Evolutionary conservation across 2,113 vertebrate genomes (phyloP).

Genomic region (Hippocampus zosterae): DNA sequence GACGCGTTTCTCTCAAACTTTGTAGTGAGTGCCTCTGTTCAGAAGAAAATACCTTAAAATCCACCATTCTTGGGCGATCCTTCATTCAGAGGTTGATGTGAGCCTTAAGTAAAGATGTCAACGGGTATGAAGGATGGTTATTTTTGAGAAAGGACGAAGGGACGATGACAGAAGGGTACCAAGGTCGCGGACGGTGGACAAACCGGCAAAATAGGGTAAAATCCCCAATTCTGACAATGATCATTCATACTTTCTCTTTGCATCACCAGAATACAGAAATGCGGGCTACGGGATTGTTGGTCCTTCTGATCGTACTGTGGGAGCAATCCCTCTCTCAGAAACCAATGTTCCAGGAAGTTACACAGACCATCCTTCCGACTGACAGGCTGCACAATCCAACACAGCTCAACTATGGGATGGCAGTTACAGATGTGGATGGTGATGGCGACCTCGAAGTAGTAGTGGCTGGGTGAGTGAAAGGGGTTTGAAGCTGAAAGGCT

Average conservation of each 20-base stretch:
- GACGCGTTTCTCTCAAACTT: too few relatives aligned
- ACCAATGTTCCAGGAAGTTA: constrained; percentile 80
- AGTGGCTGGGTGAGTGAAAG: constrained; percentile 83
- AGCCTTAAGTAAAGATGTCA: too few relatives aligned
- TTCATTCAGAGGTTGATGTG: too few relatives aligned
- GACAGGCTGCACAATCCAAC: constrained; percentile 86
- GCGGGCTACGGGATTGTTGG: constrained; percentile 58
- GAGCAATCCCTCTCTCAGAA: constrained; percentile 67
- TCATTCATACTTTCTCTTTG: not conserved
- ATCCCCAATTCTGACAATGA: not conserved
- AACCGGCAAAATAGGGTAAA: too few relatives aligned
- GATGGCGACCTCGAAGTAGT: constrained; percentile 88
- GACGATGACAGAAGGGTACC: too few relatives aligned
- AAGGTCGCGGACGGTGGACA: too few relatives aligned
- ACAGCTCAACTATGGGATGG: constrained; percentile 94
- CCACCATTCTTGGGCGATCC: too few relatives aligned
- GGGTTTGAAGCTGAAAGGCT: not conserved
- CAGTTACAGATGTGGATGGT: constrained; percentile 86
- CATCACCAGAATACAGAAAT: constrained; percentile 50
- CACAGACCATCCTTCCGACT: constrained; percentile 77
- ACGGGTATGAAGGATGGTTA: too few relatives aligned
- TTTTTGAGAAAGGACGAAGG: too few relatives aligned
- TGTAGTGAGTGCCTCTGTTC: too few relatives aligned
- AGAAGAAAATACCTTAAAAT: too few relatives aligned
- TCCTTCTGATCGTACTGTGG: constrained; percentile 67